Percentiles rank a stretch among this genome's conserved stretches.
phyloP scores from a whole-genome alignment of 2,113 vertebrate species.

The Solea solea region DNA sequence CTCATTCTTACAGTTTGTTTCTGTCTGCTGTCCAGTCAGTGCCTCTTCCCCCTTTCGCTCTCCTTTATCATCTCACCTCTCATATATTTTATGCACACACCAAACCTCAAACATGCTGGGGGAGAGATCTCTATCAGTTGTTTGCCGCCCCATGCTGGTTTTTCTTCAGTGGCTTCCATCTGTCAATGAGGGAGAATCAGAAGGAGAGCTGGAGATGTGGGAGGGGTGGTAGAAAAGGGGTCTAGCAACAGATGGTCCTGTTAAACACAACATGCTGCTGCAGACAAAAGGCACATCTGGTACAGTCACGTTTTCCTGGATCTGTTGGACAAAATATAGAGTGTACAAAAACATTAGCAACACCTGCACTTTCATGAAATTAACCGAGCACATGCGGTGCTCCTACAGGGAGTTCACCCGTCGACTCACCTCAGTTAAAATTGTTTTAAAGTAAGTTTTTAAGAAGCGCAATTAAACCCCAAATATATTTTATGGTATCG shows the following conservation, averaged over 20 bases:
- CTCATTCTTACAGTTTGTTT: neutral
- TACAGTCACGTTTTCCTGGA: conserved; percentile 25
- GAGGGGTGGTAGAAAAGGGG: conserved; percentile 15
- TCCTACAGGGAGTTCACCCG: neutral
- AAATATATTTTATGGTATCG: neutral
- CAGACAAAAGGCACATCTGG: conserved; percentile 20
- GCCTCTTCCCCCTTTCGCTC: conserved; percentile 2
- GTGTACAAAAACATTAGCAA: conserved; percentile 18
- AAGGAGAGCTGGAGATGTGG: conserved; percentile 8
- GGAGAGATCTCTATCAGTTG: conserved; percentile 30
- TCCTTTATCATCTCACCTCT: conserved; percentile 17
- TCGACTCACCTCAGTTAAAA: neutral
- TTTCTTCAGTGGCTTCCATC: conserved; percentile 43
- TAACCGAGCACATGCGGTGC: neutral
- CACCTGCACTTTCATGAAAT: conserved; percentile 14
- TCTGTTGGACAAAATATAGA: conserved; percentile 23
- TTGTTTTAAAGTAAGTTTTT: neutral
- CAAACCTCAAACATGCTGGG: conserved; percentile 33
- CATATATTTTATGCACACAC: conserved; percentile 49
- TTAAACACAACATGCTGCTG: conserved; percentile 39
- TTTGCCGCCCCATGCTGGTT: conserved; percentile 41
- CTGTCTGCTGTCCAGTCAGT: conserved; percentile 14
- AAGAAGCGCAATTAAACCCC: neutral
- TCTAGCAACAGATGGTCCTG: conserved; percentile 45
- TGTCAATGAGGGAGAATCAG: conserved; percentile 5